phyloP scores from a whole-genome alignment of 1,140 invertebrate species.

The Ostrea denselamellosa region DNA sequence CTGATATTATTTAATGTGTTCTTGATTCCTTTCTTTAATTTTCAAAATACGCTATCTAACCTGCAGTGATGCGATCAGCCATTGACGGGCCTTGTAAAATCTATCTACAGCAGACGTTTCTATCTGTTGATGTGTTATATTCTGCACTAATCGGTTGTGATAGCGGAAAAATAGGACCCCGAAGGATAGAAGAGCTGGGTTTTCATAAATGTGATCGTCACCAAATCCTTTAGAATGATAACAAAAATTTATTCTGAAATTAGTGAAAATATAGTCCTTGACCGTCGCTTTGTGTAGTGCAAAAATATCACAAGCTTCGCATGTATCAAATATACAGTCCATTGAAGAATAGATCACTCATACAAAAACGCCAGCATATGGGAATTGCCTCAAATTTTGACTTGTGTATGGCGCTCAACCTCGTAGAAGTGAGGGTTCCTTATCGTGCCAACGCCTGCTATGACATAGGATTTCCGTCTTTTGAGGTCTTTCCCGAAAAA shows the following conservation, averaged over 20 bases:
- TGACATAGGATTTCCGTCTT: too few species aligned
- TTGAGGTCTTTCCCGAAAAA: too few species aligned
- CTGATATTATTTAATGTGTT: background rate
- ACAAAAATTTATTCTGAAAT: background rate
- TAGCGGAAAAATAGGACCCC: slow-evolving; percentile 96
- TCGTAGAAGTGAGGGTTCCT: too few species aligned
- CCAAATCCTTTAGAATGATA: slow-evolving; percentile 88
- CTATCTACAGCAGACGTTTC: slow-evolving; percentile 86
- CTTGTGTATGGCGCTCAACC: too few species aligned
- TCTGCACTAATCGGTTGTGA: slow-evolving; percentile 94
- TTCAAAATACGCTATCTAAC: slow-evolving; percentile 79
- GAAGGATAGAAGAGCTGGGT: slow-evolving; percentile 95
- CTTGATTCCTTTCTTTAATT: background rate
- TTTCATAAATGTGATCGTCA: slow-evolving; percentile 97
- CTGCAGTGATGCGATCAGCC: slow-evolving; percentile 95
- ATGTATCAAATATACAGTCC: too few species aligned
- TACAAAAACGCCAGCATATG: too few species aligned
- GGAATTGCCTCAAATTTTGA: too few species aligned
- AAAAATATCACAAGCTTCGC: too few species aligned
- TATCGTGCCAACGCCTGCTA: too few species aligned
- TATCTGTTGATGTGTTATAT: slow-evolving; percentile 82
- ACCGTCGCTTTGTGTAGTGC: too few species aligned
- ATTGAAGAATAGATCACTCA: too few species aligned
- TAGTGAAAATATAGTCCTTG: background rate
- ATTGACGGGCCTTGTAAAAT: slow-evolving; percentile 92